Base-by-base conservation (phyloP, 1,140 invertebrate genomes). In the Cylas formicarius region DNA sequence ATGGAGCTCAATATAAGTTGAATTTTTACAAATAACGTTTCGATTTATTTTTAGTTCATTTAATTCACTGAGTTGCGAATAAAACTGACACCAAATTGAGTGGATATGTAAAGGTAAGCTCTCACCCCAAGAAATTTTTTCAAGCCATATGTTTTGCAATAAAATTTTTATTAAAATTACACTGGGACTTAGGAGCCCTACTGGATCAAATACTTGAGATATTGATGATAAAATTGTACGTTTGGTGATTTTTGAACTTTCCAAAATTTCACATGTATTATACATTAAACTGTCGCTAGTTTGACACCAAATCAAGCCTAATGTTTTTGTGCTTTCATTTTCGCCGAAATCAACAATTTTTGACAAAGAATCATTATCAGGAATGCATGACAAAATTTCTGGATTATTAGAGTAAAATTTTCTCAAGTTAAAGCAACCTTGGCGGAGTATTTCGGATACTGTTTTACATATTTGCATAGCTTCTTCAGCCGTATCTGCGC, bases 161-260 rank as follows among this genome's bases (percentile, higher is more conserved):
- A 70, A 38, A 3, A 67, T 60, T 53, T 71, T 70, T 24, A 56
- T 54, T 9, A 44, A 36, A 16, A 68, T 59, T 2, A 55, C 57
- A 17, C 62, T 31, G 16, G 67, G 65, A 28, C 50, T 46, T 8
- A 68, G 20, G 19, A 66, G 47, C 17, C 67, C 67, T n/a, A 67
- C 49, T n/a, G 67, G 68, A 48, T 72, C 69, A 44, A 65, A 71
- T 9, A 66, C 28, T 49, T 61, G 47, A 9, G 53, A 44, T 8
- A 61, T 44, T n/a, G 6, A 11, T 1, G 47, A 44, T 29, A 37
- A 21, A 29, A 44, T 44, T 6, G 24, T 9, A 7, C 41, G 31
- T 29, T 44, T 49, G 13, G 41, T 34, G 9, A 34, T 20, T 18
- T n/a, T n/a, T n/a, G n/a, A n/a, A n/a, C 14, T 10, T 6, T 37